Percentiles rank a stretch among this genome's conserved stretches.
Evolutionary conservation across 2,888 invertebrate species (phyloP).

Genomic region (Abscondita cerata): DNA sequence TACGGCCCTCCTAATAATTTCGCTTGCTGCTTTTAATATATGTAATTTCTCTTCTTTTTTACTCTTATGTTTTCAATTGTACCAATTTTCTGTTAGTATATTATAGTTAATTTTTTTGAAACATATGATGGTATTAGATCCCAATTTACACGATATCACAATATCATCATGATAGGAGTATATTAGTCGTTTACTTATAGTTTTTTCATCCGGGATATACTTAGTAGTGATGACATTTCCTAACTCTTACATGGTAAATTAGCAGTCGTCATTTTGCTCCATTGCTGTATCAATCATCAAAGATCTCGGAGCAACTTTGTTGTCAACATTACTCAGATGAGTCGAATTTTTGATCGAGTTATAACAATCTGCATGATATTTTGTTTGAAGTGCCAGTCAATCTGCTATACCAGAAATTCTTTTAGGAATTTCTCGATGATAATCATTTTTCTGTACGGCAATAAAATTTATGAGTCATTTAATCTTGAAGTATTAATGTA

Average conservation of each 20-base stretch:
- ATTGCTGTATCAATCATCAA: background rate
- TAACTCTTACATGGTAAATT: background rate
- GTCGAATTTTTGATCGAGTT: background rate
- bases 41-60: background rate
- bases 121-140: background rate
- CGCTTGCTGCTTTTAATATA: too few relatives aligned
- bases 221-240: background rate
- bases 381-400: background rate
- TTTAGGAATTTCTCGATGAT: background rate
- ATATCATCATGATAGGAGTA: background rate
- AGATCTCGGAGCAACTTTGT: background rate
- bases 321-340: background rate
- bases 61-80: background rate
- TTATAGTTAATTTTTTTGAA: background rate
- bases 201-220: slow-evolving; percentile 4
- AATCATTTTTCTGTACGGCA: background rate
- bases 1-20: too few relatives aligned
- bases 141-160: slow-evolving; percentile 1
- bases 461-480: background rate
- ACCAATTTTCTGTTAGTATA: background rate
- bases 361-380: background rate
- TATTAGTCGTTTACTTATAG: background rate
- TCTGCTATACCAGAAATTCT: background rate
- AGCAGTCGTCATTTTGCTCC: background rate
- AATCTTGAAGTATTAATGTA: background rate